phyloP scores from a whole-genome alignment of 2,113 vertebrate species.

The Actenoides hombroni region DNA sequence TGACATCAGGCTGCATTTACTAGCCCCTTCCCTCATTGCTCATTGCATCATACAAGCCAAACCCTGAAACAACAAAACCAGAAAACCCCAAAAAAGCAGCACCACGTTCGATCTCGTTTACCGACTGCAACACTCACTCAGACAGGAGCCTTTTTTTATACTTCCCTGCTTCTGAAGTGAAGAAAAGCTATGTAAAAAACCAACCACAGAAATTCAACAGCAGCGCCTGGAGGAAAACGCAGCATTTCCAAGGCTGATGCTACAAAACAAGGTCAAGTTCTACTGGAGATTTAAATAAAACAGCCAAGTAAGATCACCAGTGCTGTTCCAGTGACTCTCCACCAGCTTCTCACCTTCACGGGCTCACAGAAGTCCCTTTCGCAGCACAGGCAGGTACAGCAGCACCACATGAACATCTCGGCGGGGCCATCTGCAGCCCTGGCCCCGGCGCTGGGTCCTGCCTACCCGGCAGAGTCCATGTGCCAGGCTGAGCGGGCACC shows the following conservation, averaged over 20 bases:
- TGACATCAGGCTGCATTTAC: conserved; percentile 11
- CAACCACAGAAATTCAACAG: background rate
- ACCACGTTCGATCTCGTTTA: background rate
- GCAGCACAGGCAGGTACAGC: conserved; percentile 71
- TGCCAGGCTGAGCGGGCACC: background rate
- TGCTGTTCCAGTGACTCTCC: background rate
- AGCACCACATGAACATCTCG: conserved; percentile 70
- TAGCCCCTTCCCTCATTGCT: background rate
- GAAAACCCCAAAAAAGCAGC: background rate
- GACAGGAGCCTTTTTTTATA: conserved; percentile 29
- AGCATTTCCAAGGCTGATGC: conserved; percentile 23
- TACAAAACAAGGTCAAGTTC: conserved; percentile 57
- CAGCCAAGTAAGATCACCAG: background rate
- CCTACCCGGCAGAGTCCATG: conserved; percentile 6
- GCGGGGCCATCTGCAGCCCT: background rate
- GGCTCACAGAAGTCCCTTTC: conserved; percentile 56
- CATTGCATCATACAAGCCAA: background rate
- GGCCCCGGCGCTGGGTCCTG: background rate
- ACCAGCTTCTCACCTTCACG: conserved; percentile 65
- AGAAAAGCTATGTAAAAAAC: conserved; percentile 12
- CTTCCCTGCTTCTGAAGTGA: conserved; percentile 32
- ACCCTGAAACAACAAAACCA: background rate
- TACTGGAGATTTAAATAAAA: background rate
- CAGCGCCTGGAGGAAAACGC: background rate
- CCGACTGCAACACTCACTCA: conserved; percentile 33